These are phyloP conservation scores for Peromyscus californicus DNA, from an alignment of 2,113 vertebrate species.

Conservation along the genomic window DNA sequence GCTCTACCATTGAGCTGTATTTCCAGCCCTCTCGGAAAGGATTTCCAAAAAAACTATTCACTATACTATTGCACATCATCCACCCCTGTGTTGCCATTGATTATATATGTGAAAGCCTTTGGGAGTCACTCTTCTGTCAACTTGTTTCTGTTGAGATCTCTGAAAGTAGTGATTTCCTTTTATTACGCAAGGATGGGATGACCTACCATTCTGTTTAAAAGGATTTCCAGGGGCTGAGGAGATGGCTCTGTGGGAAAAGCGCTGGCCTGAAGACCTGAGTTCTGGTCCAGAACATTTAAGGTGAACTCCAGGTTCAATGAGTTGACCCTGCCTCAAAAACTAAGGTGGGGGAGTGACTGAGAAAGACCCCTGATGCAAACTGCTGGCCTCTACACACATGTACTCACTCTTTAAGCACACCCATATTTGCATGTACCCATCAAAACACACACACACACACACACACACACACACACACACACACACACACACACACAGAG, in stretches of 20 bases:
- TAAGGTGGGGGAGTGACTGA: background rate
- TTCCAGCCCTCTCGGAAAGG: background rate
- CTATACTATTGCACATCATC: background rate
- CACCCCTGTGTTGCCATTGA: background rate
- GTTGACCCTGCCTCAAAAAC: background rate
- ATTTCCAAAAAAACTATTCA: constrained; percentile 27
- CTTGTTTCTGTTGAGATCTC: background rate
- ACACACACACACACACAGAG: background rate
- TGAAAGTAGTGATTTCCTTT: constrained; percentile 17
- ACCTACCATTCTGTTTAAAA: constrained; percentile 31
- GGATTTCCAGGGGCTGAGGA: background rate
- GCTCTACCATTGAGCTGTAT: background rate
- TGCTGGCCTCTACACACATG: background rate
- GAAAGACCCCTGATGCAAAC: no score
- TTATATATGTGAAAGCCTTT: background rate
- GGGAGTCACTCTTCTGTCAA: background rate
- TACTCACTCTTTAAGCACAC: background rate
- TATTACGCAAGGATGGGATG: background rate
- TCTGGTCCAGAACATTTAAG: background rate
- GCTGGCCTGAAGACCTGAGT: background rate
- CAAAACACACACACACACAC: no score
- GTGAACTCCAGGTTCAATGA: background rate
- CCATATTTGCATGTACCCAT: background rate
- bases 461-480: background rate
- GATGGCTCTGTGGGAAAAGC: background rate